Base-by-base conservation (phyloP, 1,140 invertebrate species). In the Leptopilina clavipes region DNA sequence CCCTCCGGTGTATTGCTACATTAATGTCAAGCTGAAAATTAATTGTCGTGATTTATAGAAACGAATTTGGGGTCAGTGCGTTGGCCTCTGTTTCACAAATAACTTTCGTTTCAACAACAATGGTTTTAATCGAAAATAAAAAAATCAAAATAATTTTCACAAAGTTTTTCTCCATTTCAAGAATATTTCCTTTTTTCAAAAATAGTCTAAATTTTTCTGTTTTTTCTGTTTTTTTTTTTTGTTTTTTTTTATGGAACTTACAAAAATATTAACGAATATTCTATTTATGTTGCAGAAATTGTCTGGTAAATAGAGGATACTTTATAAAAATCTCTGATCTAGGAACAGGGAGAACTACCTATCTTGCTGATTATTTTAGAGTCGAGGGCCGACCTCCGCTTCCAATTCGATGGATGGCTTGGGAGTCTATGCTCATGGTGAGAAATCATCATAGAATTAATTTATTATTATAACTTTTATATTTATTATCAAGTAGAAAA, bases 261-360 rank as follows among this genome's bases (percentile, higher is more conserved):
- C 1, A n/a, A 48, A 48, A 48, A 48, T 19, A 71, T 3, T 18
- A 76, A 77, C 78, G 76, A 31, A 31, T 5, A 31, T 31, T 31
- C 5, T 31, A 5, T 31, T 2, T 5, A 31, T 65, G 59, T 90
- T 91, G 73, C 90, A 95, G 96, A 83, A 97, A 97, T 91, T 97
- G 96, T 88, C 92, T 97, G 75, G 95, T 97, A 78, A 95, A 95
- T 79, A 92, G 93, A 81, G 93, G 93, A 80, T 95, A 94, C 82
- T 92, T 92, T 40, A 93, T 97, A 76, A 96, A 97, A 91, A 95
- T 97, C 76, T 95, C 95, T 54, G 96, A 97, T 88, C 91, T 95
- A 76, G 95, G 94, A 25, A 92, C 93, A 82, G 93, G 92, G 83
- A 89, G 93, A 48, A 92, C 90, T 81, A 86, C 94, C n/a, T 96